These are phyloP conservation scores for Drosophila oshimai DNA, from an alignment of 1,140 invertebrate genomes.

Conservation along the genomic window DNA sequence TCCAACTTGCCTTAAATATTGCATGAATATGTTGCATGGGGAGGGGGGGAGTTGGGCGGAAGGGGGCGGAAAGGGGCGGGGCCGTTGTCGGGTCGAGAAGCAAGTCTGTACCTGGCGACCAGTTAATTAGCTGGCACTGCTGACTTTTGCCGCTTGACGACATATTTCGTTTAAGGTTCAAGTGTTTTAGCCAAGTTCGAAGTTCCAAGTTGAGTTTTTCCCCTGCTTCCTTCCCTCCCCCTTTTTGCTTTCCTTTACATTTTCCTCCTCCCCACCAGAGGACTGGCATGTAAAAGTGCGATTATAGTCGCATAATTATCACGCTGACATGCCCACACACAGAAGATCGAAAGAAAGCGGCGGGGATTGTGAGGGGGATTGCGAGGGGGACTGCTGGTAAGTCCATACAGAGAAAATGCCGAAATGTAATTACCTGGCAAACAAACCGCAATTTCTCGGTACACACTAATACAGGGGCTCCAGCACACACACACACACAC, in stretches of 20 bases:
- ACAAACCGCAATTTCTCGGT: conserved; percentile 80
- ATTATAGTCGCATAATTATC: conserved; percentile 82
- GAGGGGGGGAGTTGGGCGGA: background rate
- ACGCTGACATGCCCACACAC: conserved; percentile 73
- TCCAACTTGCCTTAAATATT: conserved; percentile 72
- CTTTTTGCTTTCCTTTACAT: background rate
- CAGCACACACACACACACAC: conserved; percentile 12
- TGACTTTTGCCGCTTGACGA: conserved; percentile 73
- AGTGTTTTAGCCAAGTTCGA: conserved; percentile 62
- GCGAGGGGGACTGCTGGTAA: background rate
- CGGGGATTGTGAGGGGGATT: background rate
- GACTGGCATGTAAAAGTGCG: conserved; percentile 77
- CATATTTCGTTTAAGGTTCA: conserved; percentile 78
- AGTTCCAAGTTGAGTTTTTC: conserved; percentile 36
- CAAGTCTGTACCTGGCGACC: conserved; percentile 60
- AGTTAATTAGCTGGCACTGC: conserved; percentile 76
- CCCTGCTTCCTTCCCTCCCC: background rate
- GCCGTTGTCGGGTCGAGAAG: conserved; percentile 2
- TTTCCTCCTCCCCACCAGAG: background rate
- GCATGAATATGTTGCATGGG: conserved; percentile 45
- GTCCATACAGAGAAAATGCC: conserved; percentile 67
- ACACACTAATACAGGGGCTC: conserved; percentile 45
- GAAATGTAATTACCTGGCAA: conserved; percentile 80
- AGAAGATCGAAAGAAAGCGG: conserved; percentile 11
- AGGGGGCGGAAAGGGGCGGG: background rate